A percentile compares a stretch with the other conserved stretches of the same genome.
These are phyloP conservation scores for Hucho hucho DNA, from an alignment of 2,113 vertebrate species.

Conservation along the genomic window DNA sequence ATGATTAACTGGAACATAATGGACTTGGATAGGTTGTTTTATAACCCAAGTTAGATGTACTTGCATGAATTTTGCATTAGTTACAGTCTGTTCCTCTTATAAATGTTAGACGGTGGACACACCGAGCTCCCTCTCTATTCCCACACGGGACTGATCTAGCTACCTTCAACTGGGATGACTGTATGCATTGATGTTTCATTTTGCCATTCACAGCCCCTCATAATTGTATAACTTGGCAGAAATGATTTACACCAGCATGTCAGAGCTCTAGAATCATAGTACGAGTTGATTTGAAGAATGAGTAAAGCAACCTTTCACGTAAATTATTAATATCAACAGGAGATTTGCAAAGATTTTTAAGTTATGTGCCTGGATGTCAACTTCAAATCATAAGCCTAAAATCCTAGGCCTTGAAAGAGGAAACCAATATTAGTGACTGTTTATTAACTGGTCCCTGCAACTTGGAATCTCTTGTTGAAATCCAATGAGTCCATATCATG, in stretches of 20 bases:
- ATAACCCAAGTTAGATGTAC: conserved; percentile 14
- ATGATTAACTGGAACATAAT: conserved; percentile 17
- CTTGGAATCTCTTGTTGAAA: conserved; percentile 9
- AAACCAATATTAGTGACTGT: neutral
- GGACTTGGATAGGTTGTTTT: conserved; percentile 15
- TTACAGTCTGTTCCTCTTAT: conserved; percentile 17
- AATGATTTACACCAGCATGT: too few species aligned
- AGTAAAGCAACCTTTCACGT: neutral
- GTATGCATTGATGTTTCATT: neutral
- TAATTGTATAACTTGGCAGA: too few species aligned
- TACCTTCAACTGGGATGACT: conserved; percentile 3
- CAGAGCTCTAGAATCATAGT: neutral
- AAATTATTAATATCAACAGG: neutral
- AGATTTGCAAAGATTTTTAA: neutral
- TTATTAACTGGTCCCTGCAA: conserved; percentile 1
- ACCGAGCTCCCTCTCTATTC: neutral
- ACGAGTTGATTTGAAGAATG: neutral
- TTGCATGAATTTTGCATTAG: conserved; percentile 20
- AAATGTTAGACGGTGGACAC: conserved; percentile 17
- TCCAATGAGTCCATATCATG: neutral
- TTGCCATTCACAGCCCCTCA: neutral
- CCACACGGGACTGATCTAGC: conserved; percentile 2
- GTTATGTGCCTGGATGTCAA: neutral
- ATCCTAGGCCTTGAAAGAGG: neutral
- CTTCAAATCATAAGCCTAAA: neutral